Percentiles rank a stretch among this genome's conserved stretches.
Evolutionary conservation across 1,140 invertebrate genomes (phyloP).

Genomic region (Zaprionus lachaisei): DNA sequence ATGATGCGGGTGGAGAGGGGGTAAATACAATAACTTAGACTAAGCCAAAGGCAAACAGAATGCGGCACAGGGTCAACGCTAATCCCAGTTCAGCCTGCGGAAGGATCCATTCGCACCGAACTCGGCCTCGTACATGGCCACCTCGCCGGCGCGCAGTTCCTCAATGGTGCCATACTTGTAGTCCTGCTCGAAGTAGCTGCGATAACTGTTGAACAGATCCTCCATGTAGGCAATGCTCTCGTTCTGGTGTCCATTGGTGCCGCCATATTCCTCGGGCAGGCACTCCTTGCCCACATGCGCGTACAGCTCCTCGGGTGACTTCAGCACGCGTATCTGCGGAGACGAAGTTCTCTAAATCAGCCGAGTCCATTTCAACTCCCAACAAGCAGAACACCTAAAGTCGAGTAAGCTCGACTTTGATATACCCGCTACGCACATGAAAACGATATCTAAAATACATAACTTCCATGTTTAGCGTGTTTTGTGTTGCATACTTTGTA

Average conservation of each 20-base stretch:
- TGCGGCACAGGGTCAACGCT: slow-evolving; percentile 10
- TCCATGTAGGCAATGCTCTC: slow-evolving; percentile 86
- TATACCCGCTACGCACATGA: too few relatives aligned
- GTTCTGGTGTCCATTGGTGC: slow-evolving; percentile 84
- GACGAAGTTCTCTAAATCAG: background rate
- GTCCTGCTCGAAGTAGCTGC: slow-evolving; percentile 86
- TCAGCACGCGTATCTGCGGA: slow-evolving; percentile 63
- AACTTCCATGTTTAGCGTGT: too few relatives aligned
- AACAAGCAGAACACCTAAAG: background rate
- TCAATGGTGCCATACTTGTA: slow-evolving; percentile 86
- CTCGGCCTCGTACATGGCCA: slow-evolving; percentile 86
- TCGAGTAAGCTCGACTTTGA: too few relatives aligned
- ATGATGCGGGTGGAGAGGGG: background rate
- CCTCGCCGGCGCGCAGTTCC: slow-evolving; percentile 86
- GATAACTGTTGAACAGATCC: slow-evolving; percentile 85
- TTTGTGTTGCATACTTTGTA: too few relatives aligned
- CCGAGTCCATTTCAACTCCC: background rate
- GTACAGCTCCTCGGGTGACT: slow-evolving; percentile 84
- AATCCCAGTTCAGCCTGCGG: slow-evolving; percentile 85
- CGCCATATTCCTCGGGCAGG: slow-evolving; percentile 87
- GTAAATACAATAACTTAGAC: background rate
- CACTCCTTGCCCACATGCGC: slow-evolving; percentile 85
- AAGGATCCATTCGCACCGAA: slow-evolving; percentile 88
- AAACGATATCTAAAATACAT: too few relatives aligned
- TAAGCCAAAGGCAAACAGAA: background rate